A percentile compares a stretch with the other conserved stretches of the same genome.
phyloP scores from a whole-genome alignment of 2,113 vertebrate genomes.

The Acrocephalus kingi region DNA sequence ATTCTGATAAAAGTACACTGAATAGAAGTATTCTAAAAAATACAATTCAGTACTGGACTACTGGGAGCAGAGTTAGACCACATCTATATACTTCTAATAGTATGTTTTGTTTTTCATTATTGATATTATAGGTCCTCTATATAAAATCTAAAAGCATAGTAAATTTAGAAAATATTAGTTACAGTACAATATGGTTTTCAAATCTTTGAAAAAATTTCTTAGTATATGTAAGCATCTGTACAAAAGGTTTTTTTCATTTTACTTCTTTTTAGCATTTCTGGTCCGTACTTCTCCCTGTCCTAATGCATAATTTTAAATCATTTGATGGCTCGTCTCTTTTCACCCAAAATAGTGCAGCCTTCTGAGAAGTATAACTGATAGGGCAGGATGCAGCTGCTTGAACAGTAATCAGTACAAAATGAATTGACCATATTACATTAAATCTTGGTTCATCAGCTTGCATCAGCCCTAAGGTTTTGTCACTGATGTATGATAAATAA shows the following conservation, averaged over 20 bases:
- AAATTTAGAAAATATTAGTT: background rate
- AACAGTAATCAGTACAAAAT: conserved; percentile 54
- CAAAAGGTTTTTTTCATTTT: background rate
- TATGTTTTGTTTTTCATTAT: background rate
- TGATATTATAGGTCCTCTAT: background rate
- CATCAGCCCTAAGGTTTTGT: conserved; percentile 21
- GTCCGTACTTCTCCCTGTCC: background rate
- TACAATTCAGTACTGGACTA: background rate
- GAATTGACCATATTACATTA: conserved; percentile 46
- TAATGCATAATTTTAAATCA: background rate
- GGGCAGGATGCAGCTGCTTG: conserved; percentile 42
- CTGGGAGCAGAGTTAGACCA: background rate
- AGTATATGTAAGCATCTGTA: background rate
- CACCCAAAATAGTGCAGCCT: conserved; percentile 1
- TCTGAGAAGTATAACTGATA: background rate
- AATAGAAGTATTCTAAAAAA: background rate
- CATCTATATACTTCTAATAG: background rate
- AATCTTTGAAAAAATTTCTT: background rate
- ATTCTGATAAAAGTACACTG: background rate
- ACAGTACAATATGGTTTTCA: background rate
- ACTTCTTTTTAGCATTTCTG: background rate
- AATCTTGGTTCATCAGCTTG: conserved; percentile 41
- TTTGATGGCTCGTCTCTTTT: background rate
- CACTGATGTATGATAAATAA: conserved; percentile 9
- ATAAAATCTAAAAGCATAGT: background rate